Base-by-base conservation (phyloP, 2,888 invertebrate species). In the Biston stratarius region DNA sequence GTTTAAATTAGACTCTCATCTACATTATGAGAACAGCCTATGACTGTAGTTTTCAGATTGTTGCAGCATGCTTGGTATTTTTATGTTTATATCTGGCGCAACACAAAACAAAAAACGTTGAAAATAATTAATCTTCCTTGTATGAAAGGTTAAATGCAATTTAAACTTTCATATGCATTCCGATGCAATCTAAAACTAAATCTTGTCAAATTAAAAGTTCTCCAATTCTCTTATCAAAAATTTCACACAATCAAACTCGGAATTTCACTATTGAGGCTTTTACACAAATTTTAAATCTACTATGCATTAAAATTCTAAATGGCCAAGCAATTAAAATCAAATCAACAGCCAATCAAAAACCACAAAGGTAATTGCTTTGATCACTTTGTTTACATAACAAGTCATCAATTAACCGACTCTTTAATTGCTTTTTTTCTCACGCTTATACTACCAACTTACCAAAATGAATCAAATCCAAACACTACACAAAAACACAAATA, bases 401-500 rank as follows among this genome's bases (percentile, higher is more conserved):
- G 33, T 51, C 60, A 57, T 53, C 53, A 55, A 49, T 59, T n/a
- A 64, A 62, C 44, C 42, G n/a, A 49, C 49, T 36, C 11, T 33
- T 42, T 42, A 33, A 53, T 14, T 44, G 33, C 55, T 57, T 40
- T 57, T 52, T 52, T 51, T 60, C 55, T 49, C 57, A 59, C 55
- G 33, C 11, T 53, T 24, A 63, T 40, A 49, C 48, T 51, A 55
- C 53, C 48, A 48, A 59, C 67, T 70, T 55, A 70, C 70, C 67
- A 15, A 24, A 47, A 33, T 48, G 48, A 49, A 52, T 58, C 64
- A 66, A 74, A 74, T 74, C 74, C 74, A 61, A 45, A 38, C 71
- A 72, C 71, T 64, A 62, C 71, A 72, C 69, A 64, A 36, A 58
- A 58, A 52, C 67, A 71, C 69, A 67, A 61, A 61, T 64, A 62